phyloP scores from a whole-genome alignment of 2,888 invertebrate genomes.

The Oegoconia quadripuncta region DNA sequence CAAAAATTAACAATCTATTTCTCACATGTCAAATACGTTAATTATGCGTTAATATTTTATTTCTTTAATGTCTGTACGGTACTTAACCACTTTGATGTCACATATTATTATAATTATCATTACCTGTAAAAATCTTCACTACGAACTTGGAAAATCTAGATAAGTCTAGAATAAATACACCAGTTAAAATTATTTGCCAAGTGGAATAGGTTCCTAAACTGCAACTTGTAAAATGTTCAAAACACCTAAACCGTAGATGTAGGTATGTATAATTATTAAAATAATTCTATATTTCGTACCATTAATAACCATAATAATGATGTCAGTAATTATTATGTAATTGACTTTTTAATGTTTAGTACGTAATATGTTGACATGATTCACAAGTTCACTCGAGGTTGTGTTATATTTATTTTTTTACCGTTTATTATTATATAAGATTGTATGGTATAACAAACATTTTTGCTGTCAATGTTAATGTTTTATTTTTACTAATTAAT shows the following conservation, averaged over 20 bases:
- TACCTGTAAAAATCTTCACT: too few species aligned
- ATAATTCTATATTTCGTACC: too few species aligned
- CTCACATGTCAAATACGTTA: not conserved
- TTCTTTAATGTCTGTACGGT: not conserved
- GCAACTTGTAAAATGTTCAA: slow-evolving; percentile 16
- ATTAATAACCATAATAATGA: too few species aligned
- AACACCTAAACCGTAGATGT: slow-evolving; percentile 11
- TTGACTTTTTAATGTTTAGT: slow-evolving; percentile 12
- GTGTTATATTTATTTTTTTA: slow-evolving; percentile 41
- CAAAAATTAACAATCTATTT: slow-evolving; percentile 17
- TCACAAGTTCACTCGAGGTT: slow-evolving; percentile 69
- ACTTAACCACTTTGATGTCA: not conserved
- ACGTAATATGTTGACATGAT: slow-evolving; percentile 19
- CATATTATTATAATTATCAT: too few species aligned
- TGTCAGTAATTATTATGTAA: not conserved
- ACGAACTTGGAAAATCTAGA: not conserved
- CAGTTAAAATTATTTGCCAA: slow-evolving; percentile 3
- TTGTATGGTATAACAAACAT: slow-evolving; percentile 10
- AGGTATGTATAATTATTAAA: too few species aligned
- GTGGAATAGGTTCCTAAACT: slow-evolving; percentile 4
- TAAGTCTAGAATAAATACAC: not conserved
- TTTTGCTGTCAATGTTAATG: slow-evolving; percentile 5
- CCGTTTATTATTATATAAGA: slow-evolving; percentile 10
- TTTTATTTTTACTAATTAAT: slow-evolving; percentile 16
- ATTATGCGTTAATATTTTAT: not conserved